These are phyloP conservation scores for Amphiprion clarkii DNA, from an alignment of 2,797 vertebrate species.

Conservation along the genomic window DNA sequence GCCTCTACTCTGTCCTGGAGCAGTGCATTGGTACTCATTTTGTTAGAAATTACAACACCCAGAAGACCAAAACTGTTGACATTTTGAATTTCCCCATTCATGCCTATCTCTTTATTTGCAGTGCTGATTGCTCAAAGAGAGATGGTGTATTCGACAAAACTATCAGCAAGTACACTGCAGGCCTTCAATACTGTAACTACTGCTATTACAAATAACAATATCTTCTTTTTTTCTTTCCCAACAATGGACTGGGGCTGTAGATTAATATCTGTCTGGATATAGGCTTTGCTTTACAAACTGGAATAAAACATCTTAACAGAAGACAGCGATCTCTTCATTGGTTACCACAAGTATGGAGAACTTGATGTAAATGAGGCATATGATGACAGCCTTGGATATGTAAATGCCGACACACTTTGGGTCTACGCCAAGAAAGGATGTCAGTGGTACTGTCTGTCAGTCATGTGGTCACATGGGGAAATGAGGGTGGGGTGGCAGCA, in stretches of 20 bases:
- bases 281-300: neutral
- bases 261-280: neutral
- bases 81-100: slow-evolving; percentile 68
- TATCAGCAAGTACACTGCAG: neutral
- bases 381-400: neutral
- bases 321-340: neutral
- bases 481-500: too few species aligned
- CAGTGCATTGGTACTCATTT: neutral
- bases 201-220: neutral
- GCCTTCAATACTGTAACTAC: too few species aligned
- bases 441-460: neutral
- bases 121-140: slow-evolving; percentile 17
- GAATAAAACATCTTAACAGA: neutral
- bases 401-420: neutral
- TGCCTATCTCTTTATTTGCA: slow-evolving; percentile 45
- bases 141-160: slow-evolving; percentile 12
- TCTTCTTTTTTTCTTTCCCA: neutral
- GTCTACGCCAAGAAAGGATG: neutral
- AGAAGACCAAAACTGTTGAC: slow-evolving; percentile 44
- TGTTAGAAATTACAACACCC: slow-evolving; percentile 20
- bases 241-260: too few species aligned
- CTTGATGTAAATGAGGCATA: neutral
- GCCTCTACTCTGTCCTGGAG: slow-evolving; percentile 14
- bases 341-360: neutral
- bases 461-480: too few species aligned